phyloP scores from a whole-genome alignment of 2,113 vertebrate genomes.

The Saguinus imperator region DNA sequence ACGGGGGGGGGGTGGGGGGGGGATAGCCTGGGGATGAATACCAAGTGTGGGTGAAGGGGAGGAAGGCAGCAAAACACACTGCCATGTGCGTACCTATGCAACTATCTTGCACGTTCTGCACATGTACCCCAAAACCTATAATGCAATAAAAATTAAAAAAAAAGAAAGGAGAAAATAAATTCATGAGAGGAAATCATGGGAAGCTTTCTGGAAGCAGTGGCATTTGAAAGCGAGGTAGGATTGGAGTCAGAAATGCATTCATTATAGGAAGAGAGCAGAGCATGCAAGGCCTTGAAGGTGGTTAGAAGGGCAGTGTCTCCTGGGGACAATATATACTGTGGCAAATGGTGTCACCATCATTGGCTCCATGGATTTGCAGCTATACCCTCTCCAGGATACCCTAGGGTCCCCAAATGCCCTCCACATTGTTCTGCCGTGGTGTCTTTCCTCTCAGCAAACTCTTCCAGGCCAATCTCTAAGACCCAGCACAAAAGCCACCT shows the following conservation, averaged over 20 bases:
- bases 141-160: too few species aligned
- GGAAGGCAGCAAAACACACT: too few species aligned
- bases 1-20: too few species aligned
- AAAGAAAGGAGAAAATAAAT: neutral
- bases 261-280: neutral
- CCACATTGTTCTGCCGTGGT: too few species aligned
- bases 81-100: too few species aligned
- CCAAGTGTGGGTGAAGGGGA: too few species aligned
- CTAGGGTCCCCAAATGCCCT: neutral
- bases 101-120: too few species aligned
- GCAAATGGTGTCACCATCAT: neutral
- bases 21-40: too few species aligned
- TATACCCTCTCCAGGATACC: neutral
- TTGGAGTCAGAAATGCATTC: neutral
- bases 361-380: too few species aligned
- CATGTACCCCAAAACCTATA: too few species aligned
- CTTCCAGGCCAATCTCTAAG: neutral
- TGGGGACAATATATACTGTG: fast-evolving
- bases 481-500: neutral
- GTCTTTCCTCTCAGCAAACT: neutral
- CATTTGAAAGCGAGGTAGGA: neutral
- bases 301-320: neutral
- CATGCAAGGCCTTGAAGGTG: neutral
- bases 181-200: neutral
- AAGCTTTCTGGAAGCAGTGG: neutral